These are phyloP conservation scores for Micromesistius poutassou DNA, from an alignment of 2,797 vertebrate species.

Conservation along the genomic window DNA sequence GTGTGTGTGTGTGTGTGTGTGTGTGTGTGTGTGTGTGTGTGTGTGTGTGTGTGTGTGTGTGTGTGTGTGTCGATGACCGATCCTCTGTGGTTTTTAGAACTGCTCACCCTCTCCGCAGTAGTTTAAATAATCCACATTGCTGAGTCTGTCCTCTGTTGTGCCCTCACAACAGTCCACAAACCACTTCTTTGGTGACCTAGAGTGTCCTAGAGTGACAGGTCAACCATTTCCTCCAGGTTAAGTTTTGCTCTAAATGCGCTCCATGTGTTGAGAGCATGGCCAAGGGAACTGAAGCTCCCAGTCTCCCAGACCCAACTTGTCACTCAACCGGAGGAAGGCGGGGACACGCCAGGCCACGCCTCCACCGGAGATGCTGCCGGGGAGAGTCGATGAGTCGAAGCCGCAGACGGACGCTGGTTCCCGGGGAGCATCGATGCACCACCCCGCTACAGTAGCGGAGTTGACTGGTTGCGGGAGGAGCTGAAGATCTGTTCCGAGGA, in stretches of 20 bases:
- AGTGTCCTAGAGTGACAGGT: too few relatives aligned
- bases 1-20: too few relatives aligned
- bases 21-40: too few relatives aligned
- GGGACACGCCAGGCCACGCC: not conserved
- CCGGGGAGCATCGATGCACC: constrained; percentile 67
- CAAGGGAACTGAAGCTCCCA: not conserved
- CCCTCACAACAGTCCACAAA: too few relatives aligned
- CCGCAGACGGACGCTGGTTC: constrained; percentile 41
- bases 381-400: constrained; percentile 4
- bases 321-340: not conserved
- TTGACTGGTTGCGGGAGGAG: constrained; percentile 60
- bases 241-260: not conserved
- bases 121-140: too few relatives aligned
- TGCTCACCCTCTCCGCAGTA: too few relatives aligned
- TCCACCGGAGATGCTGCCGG: constrained; percentile 9
- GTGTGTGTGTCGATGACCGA: too few relatives aligned
- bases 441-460: constrained; percentile 66
- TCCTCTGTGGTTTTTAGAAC: too few relatives aligned
- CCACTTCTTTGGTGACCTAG: too few relatives aligned
- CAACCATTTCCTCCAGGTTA: too few relatives aligned
- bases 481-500: constrained; percentile 39
- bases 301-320: constrained; percentile 2
- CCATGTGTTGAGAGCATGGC: not conserved
- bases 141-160: too few relatives aligned
- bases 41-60: too few relatives aligned